Percentiles rank a stretch among this genome's conserved stretches.
Conservation (phyloP, 2,888 invertebrate genomes). For the Argyresthia goedartella region DNA sequence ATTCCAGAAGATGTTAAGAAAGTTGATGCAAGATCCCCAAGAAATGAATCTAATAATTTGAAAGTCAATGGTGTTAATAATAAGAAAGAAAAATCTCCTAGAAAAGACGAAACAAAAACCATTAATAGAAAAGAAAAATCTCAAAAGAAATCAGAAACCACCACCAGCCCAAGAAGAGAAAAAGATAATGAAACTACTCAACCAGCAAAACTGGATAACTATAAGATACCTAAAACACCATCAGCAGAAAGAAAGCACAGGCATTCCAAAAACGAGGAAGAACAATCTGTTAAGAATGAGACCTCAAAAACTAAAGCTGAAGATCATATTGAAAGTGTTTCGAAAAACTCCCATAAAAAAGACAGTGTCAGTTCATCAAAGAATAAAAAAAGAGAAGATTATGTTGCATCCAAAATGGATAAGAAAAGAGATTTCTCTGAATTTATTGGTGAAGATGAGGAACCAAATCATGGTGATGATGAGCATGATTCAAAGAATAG, state of each 20-base stretch:
- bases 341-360: too few relatives aligned
- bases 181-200: slow-evolving; percentile 7
- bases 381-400: neutral
- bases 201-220: neutral
- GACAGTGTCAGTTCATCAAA: neutral
- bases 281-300: neutral
- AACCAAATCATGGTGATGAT: slow-evolving; percentile 4
- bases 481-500: slow-evolving; percentile 18
- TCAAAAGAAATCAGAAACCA: slow-evolving; percentile 4
- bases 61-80: neutral
- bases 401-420: slow-evolving; percentile 3
- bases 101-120: slow-evolving; percentile 2
- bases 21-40: slow-evolving; percentile 14
- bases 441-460: slow-evolving; percentile 27
- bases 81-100: slow-evolving; percentile 1
- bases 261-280: neutral
- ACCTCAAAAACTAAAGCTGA: too few relatives aligned
- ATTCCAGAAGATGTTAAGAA: slow-evolving; percentile 4
- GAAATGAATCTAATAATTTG: slow-evolving; percentile 20
- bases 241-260: slow-evolving; percentile 4
- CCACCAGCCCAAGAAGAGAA: neutral
- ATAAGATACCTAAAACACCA: slow-evolving; percentile 4
- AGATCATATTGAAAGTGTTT: too few relatives aligned
- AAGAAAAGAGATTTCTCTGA: slow-evolving; percentile 26
- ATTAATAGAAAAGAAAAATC: neutral